Evolutionary conservation across 2,113 vertebrate genomes (phyloP), one percentile per base, ranked within the genome.

Genomic region (Macaca fascicularis): DNA sequence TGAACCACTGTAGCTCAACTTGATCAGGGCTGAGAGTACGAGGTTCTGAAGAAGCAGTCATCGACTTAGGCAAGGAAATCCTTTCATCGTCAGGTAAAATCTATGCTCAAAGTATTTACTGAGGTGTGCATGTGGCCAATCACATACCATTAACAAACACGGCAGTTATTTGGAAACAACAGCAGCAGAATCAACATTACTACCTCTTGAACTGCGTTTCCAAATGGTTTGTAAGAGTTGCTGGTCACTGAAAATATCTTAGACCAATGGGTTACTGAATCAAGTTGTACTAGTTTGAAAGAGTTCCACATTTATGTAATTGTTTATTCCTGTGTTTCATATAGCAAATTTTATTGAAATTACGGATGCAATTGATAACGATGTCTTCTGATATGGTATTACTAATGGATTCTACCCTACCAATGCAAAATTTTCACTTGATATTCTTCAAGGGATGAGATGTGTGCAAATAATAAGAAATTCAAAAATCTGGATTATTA

Each of bases 121-220:
- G 74, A 48, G 16, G n/a, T 17, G 8, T 25, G 32, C 0, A 3
- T 5, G 64, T 43, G 87, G 83, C 61, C 52, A 43, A 4, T 7
- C 75, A 7, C 6, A 5, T 8, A 6, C 11, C n/a, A 55, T 4
- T 2, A 7, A 2, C 55, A 13, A 30, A 67, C 0, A 10, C 19
- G 3, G 12, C 8, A 16, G 19, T 23, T 22, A 35, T 23, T 10
- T 40, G 59, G 50, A 40, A 83, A 50, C 35, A 2, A 23, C 3
- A n/a, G 74, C n/a, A 13, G 84, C 27, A 8, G 35, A 57, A n/a
- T 30, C 38, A 38, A 12, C 32, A 45, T 4, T n/a, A 2, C 19
- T 25, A 0, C 9, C 13, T 32, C 14, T n/a, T 23, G 74, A 61
- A 27, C 50, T 30, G 11, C 48, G 23, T 25, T n/a, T 76, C 40